Evolutionary conservation across 2,888 invertebrate genomes (phyloP).

Genomic region (Scaptomyza reducta): DNA sequence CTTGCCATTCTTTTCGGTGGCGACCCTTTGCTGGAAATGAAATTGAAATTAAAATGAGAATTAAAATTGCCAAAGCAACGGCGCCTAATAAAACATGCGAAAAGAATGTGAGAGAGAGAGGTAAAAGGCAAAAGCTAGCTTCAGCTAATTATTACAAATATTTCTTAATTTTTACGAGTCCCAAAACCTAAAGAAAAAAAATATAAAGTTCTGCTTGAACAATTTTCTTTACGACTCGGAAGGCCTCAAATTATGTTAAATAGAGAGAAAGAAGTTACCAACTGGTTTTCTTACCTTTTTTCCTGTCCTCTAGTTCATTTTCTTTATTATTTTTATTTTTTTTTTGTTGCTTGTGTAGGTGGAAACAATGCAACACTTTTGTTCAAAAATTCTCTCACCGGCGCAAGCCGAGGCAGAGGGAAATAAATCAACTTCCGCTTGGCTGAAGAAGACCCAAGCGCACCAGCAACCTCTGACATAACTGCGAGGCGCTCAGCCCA

Average conservation of each 20-base stretch:
- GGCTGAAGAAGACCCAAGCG: conserved; percentile 54
- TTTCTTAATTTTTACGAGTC: conserved; percentile 66
- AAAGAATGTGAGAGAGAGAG: background rate
- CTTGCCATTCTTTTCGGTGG: conserved; percentile 3
- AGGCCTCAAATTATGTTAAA: conserved; percentile 51
- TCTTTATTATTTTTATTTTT: background rate
- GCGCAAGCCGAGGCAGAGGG: conserved; percentile 21
- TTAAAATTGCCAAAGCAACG: conserved; percentile 33
- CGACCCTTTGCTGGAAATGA: conserved; percentile 32
- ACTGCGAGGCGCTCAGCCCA: conserved; percentile 68
- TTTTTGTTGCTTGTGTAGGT: conserved; percentile 44
- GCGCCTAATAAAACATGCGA: conserved; percentile 1
- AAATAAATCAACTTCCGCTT: conserved; percentile 83
- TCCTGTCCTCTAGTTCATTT: background rate
- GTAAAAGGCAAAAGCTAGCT: conserved; percentile 22
- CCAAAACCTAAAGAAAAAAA: conserved; percentile 35
- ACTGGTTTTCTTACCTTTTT: conserved; percentile 35
- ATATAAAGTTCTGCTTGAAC: conserved; percentile 63
- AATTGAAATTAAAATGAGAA: conserved; percentile 30
- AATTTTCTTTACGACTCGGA: conserved; percentile 58
- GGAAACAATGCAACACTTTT: conserved; percentile 72
- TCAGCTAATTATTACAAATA: conserved; percentile 73
- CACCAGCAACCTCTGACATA: conserved; percentile 59
- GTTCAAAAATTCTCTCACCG: conserved; percentile 68
- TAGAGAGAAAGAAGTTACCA: conserved; percentile 16